These are phyloP conservation scores for Jacana jacana DNA, from an alignment of 2,113 vertebrate genomes.

Conservation along the genomic window DNA sequence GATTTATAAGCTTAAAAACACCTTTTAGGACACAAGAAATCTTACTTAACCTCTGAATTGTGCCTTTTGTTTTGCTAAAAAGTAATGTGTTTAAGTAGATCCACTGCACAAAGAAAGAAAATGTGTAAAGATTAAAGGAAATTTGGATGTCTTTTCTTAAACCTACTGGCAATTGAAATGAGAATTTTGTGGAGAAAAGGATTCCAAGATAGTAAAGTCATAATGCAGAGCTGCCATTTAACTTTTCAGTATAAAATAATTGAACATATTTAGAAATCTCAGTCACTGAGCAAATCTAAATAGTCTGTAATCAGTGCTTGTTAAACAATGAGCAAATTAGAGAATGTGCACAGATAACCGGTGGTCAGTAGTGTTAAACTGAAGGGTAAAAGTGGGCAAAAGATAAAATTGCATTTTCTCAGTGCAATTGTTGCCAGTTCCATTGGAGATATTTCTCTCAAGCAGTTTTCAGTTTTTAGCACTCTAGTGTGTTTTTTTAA, in stretches of 20 bases:
- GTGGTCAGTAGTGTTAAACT: neutral
- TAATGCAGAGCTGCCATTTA: neutral
- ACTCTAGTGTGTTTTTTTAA: neutral
- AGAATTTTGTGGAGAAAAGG: neutral
- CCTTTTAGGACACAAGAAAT: neutral
- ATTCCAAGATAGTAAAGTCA: neutral
- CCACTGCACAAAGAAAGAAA: neutral
- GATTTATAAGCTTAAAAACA: neutral
- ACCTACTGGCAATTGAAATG: neutral
- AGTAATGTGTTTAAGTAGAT: neutral
- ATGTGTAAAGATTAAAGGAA: neutral
- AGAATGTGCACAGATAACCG: neutral
- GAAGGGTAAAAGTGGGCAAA: neutral
- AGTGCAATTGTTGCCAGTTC: neutral
- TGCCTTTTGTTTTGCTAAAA: neutral
- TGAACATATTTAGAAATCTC: neutral
- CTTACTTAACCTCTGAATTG: neutral
- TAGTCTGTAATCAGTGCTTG: neutral
- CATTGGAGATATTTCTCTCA: neutral
- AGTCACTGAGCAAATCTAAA: neutral
- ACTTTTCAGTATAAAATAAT: neutral
- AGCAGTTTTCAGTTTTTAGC: neutral
- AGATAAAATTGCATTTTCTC: neutral
- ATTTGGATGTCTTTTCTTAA: neutral
- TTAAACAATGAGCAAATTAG: neutral